Percentiles rank a stretch among this genome's conserved stretches.
phyloP scores from a whole-genome alignment of 2,888 invertebrate species.

The Drosophila rellima region DNA sequence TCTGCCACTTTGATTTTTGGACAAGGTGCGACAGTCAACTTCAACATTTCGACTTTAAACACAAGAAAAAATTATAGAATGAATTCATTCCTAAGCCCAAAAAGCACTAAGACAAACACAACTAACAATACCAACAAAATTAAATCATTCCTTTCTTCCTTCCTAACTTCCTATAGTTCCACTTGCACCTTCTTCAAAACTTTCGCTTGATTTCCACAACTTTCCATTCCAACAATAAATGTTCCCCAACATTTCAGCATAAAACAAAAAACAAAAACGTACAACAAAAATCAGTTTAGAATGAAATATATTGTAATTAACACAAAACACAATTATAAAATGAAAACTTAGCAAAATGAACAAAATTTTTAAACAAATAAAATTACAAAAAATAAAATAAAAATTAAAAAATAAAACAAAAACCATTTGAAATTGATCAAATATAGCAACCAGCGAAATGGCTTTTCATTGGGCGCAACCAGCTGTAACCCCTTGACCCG shows the following conservation, averaged over 20 bases:
- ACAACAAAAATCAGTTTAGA: constrained; percentile 72
- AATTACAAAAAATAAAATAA: constrained; percentile 63
- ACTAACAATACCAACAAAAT: constrained; percentile 31
- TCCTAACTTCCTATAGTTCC: constrained; percentile 28
- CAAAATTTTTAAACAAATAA: constrained; percentile 82
- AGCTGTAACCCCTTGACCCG: constrained; percentile 31
- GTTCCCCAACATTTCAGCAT: constrained; percentile 62
- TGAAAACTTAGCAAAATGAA: constrained; percentile 76
- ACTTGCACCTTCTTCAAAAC: constrained; percentile 44
- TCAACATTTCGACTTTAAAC: constrained; percentile 58
- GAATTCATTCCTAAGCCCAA: constrained; percentile 9
- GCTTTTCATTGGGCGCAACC: constrained; percentile 21
- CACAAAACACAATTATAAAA: constrained; percentile 74
- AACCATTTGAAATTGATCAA: constrained; percentile 75
- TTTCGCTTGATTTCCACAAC: constrained; percentile 47
- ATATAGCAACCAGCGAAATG: constrained; percentile 33
- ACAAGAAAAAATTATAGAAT: constrained; percentile 16
- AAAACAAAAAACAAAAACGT: constrained; percentile 34
- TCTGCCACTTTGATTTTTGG: constrained; percentile 82
- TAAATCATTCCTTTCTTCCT: constrained; percentile 24
- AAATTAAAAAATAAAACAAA: constrained; percentile 37
- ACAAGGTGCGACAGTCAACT: constrained; percentile 77
- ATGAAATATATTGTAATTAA: constrained; percentile 80
- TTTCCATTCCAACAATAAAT: constrained; percentile 37
- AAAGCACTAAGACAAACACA: constrained; percentile 20